A percentile compares a stretch with the other conserved stretches of the same genome.
These are phyloP conservation scores for Diarsia dahlii DNA, from an alignment of 2,888 invertebrate genomes.

Conservation along the genomic window DNA sequence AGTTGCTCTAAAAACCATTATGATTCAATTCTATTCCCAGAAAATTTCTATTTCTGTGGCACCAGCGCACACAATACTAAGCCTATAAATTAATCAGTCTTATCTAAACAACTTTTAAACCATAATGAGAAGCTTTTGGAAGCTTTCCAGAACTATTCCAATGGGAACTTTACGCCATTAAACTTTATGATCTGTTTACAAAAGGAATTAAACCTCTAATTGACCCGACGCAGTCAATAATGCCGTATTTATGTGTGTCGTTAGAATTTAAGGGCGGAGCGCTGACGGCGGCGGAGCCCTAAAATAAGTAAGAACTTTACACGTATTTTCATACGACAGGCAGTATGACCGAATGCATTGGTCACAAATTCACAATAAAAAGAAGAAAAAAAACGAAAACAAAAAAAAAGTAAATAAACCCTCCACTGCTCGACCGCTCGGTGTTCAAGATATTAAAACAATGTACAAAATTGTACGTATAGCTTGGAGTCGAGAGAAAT, in stretches of 20 bases:
- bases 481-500: conserved; percentile 58
- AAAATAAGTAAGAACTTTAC: conserved; percentile 7
- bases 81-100: conserved; percentile 53
- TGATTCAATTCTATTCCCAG: conserved; percentile 44
- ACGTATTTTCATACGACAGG: conserved; percentile 1
- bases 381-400: not conserved
- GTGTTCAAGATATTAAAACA: conserved; percentile 43
- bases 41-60: conserved; percentile 50
- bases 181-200: conserved; percentile 63
- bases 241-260: conserved; percentile 45
- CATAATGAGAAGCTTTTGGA: conserved; percentile 59
- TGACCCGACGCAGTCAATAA: conserved; percentile 54
- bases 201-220: conserved; percentile 60
- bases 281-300: conserved; percentile 21
- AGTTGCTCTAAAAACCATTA: not conserved
- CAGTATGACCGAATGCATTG: not conserved
- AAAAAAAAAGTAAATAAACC: conserved; percentile 49
- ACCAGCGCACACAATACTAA: conserved; percentile 48
- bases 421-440: conserved; percentile 28
- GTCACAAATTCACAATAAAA: conserved; percentile 1
- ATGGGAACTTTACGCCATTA: conserved; percentile 46
- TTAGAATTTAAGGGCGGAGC: conserved; percentile 29
- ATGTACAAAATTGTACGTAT: conserved; percentile 14
- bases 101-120: conserved; percentile 56
- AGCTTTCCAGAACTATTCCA: conserved; percentile 58